A percentile compares a stretch with the other conserved stretches of the same genome.
phyloP scores from a whole-genome alignment of 2,113 vertebrate species.

The Hydropotes inermis region DNA sequence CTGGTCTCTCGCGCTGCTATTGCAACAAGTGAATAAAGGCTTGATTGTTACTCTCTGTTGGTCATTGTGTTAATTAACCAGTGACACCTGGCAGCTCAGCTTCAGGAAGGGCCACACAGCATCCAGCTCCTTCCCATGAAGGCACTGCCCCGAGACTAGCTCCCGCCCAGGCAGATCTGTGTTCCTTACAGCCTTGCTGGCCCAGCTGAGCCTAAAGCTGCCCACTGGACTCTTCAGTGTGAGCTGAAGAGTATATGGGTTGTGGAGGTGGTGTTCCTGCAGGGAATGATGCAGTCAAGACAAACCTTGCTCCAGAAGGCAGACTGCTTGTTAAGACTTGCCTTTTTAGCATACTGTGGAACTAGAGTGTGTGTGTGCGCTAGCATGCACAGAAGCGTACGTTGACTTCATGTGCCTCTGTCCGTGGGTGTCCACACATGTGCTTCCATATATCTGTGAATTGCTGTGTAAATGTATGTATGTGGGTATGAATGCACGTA shows the following conservation, averaged over 20 bases:
- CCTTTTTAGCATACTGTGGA: background rate
- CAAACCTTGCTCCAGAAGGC: background rate
- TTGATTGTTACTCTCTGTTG: background rate
- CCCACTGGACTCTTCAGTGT: background rate
- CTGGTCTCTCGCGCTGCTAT: background rate
- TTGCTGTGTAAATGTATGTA: background rate
- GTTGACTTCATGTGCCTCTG: too few species aligned
- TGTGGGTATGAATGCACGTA: background rate
- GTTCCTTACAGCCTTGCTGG: background rate
- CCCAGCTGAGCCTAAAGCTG: background rate
- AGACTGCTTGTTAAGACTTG: accelerated
- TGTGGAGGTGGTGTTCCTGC: background rate
- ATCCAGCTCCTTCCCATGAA: background rate
- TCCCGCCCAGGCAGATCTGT: background rate
- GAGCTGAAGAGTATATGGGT: background rate
- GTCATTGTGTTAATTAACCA: background rate
- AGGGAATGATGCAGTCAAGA: accelerated
- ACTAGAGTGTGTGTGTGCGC: too few species aligned
- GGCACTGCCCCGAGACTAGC: background rate
- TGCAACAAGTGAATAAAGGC: background rate
- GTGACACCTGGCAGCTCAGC: background rate
- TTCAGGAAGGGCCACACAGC: background rate
- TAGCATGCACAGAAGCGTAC: background rate
- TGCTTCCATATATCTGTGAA: background rate
- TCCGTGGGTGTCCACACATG: background rate